Evolutionary conservation across 1,140 invertebrate genomes (phyloP).

Genomic region (Habropoda laboriosa): DNA sequence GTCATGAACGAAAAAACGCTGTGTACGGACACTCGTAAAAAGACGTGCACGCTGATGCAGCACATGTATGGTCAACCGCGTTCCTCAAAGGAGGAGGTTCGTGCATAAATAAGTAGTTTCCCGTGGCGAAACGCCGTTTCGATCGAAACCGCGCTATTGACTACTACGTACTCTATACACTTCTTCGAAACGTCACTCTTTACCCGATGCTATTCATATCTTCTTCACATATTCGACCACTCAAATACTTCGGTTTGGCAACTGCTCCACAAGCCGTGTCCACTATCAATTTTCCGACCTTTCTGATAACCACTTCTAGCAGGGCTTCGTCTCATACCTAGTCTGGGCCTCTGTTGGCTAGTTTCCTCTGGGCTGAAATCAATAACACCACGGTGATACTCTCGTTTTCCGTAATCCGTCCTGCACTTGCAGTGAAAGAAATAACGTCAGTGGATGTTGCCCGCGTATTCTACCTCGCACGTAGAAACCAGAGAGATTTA

Average conservation of each 20-base stretch:
- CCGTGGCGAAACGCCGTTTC: neutral
- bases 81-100: neutral
- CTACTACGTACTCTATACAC: conserved; percentile 11
- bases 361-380: neutral
- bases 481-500: neutral
- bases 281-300: conserved; percentile 41
- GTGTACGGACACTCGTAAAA: no score
- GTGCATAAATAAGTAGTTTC: conserved; percentile 43
- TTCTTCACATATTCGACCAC: no score
- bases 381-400: conserved; percentile 5
- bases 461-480: neutral
- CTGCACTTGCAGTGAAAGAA: neutral
- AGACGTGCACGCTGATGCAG: no score
- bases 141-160: conserved; percentile 44
- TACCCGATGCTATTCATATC: no score
- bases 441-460: neutral
- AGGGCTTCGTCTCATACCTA: conserved; percentile 11
- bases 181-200: neutral
- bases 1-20: no score
- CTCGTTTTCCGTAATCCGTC: neutral
- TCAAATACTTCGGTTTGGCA: conserved; percentile 36
- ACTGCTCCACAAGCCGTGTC: neutral
- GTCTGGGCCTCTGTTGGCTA: neutral
- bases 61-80: neutral
- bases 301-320: neutral